phyloP scores from a whole-genome alignment of 2,888 invertebrate species.

The Pollenia angustigena region DNA sequence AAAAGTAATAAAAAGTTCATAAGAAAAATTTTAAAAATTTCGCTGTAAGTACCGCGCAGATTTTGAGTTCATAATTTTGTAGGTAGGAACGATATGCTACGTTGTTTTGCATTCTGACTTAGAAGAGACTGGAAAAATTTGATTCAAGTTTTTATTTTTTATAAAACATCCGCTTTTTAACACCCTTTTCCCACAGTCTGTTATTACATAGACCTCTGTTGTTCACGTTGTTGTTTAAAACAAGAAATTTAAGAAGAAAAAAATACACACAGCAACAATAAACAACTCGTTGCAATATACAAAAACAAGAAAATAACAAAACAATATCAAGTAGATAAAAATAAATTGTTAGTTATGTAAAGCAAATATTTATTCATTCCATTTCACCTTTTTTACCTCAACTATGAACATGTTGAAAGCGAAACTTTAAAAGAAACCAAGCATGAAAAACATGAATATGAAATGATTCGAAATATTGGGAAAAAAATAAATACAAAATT shows the following conservation, averaged over 20 bases:
- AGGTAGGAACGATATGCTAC: too few species aligned
- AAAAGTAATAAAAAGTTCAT: too few species aligned
- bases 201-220: background rate
- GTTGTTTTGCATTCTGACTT: too few species aligned
- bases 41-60: too few species aligned
- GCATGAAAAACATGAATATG: background rate
- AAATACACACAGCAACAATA: background rate
- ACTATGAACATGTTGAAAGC: background rate
- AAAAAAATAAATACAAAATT: background rate
- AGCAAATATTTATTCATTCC: slow-evolving; percentile 5
- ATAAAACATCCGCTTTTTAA: too few species aligned
- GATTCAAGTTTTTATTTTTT: too few species aligned
- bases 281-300: background rate
- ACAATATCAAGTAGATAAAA: background rate
- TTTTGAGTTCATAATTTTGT: too few species aligned
- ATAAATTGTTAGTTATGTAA: background rate
- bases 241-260: slow-evolving; percentile 1
- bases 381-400: background rate
- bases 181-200: too few species aligned
- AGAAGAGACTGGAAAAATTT: too few species aligned
- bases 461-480: slow-evolving; percentile 2
- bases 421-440: background rate
- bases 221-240: background rate
- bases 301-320: background rate
- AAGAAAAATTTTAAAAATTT: too few species aligned